Conservation (phyloP, 92 coral and sea anemone genomes). For the Heteractis magnifica region DNA sequence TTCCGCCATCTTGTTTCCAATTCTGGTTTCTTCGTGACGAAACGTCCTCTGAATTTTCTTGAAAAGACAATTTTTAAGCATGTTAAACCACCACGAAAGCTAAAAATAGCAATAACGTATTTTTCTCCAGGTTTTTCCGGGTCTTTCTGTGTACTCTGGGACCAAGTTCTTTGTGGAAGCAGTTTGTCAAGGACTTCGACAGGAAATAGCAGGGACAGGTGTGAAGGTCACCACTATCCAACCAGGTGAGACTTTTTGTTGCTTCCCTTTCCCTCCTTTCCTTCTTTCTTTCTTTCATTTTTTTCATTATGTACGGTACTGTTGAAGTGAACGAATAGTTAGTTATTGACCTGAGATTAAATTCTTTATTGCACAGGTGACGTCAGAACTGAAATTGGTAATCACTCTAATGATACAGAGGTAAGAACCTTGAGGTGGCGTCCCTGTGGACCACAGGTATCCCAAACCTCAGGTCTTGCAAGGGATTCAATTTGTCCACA, state of each 20-base stretch:
- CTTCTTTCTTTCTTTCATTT: not conserved
- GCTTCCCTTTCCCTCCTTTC: not conserved
- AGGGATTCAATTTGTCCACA: too few relatives aligned
- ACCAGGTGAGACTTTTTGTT: conserved; percentile 53
- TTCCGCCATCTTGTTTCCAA: not conserved
- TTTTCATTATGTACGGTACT: not conserved
- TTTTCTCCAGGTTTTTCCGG: conserved; percentile 61
- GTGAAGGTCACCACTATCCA: conserved; percentile 82
- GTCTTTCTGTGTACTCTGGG: conserved; percentile 71
- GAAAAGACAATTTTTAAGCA: too few relatives aligned
- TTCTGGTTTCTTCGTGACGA: not conserved
- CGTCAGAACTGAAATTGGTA: conserved; percentile 69
- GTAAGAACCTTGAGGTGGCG: conserved; percentile 25
- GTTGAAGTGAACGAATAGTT: too few relatives aligned
- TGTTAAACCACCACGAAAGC: too few relatives aligned
- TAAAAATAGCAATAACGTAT: not conserved
- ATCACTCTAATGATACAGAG: conserved; percentile 57
- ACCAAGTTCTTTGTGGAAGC: conserved; percentile 86
- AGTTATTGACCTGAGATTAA: not conserved
- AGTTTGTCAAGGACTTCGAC: conserved; percentile 71
- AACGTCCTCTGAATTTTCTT: too few relatives aligned
- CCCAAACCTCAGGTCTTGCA: not conserved
- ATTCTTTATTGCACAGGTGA: conserved; percentile 51
- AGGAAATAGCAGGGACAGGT: conserved; percentile 74
- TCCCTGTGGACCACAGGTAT: conserved; percentile 2